Percentiles rank a stretch among this genome's conserved stretches.
These are phyloP conservation scores for Poeciliopsis turrubarensis DNA, from an alignment of 2,113 vertebrate genomes.

Conservation along the genomic window DNA sequence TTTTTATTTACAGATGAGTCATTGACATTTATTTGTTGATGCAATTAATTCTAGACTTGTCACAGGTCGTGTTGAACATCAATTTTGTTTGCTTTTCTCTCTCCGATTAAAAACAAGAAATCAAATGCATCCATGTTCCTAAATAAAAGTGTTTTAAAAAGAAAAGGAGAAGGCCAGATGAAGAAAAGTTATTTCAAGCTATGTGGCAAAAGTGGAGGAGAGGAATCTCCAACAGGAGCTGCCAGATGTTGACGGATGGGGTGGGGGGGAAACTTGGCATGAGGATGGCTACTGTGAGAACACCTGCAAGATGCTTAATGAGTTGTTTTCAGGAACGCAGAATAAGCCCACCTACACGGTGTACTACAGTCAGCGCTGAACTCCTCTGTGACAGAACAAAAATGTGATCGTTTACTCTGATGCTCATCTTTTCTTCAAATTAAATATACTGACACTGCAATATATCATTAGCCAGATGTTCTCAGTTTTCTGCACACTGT, in stretches of 20 bases:
- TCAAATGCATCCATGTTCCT: conserved; percentile 86
- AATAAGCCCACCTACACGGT: conserved; percentile 16
- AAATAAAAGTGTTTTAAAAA: conserved; percentile 73
- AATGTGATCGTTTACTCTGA: not conserved
- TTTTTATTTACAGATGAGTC: conserved; percentile 99
- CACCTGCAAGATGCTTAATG: conserved; percentile 34
- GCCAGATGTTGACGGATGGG: conserved; percentile 16
- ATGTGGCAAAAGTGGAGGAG: conserved; percentile 1
- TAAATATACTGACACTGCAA: not conserved
- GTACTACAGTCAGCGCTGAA: not conserved
- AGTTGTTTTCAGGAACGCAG: conserved; percentile 29
- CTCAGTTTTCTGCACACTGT: not conserved
- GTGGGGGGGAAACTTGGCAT: not conserved
- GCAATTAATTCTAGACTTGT: conserved; percentile 82
- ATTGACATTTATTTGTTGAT: conserved; percentile 73
- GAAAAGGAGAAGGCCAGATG: conserved; percentile 73
- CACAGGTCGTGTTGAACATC: conserved; percentile 81
- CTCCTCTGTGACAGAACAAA: conserved; percentile 12
- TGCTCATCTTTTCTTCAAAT: not conserved
- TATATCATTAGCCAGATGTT: not conserved
- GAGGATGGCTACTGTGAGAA: conserved; percentile 33
- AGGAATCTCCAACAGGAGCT: conserved; percentile 17
- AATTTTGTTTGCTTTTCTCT: conserved; percentile 66
- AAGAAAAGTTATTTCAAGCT: conserved; percentile 57
- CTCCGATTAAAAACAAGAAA: conserved; percentile 81